These are phyloP conservation scores for Pantherophis vulpinus DNA, from an alignment of 2,797 vertebrate genomes.

Conservation along the genomic window DNA sequence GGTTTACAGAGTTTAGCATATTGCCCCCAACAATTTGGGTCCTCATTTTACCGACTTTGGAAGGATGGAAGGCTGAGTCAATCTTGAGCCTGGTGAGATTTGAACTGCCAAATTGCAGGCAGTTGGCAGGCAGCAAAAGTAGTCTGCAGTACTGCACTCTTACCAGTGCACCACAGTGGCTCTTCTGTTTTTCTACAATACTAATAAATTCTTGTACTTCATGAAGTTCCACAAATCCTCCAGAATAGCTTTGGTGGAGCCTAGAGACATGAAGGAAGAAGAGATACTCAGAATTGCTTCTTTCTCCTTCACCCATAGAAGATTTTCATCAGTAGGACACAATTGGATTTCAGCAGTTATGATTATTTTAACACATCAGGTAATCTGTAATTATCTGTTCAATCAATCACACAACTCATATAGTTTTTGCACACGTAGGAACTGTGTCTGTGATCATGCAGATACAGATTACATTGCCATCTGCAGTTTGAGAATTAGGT, in stretches of 20 bases:
- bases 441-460: not conserved
- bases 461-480: not conserved
- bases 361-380: not conserved
- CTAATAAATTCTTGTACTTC: not conserved
- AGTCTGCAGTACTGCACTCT: too few relatives aligned
- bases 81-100: too few relatives aligned
- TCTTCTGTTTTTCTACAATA: not conserved
- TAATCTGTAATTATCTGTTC: not conserved
- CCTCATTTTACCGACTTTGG: too few relatives aligned
- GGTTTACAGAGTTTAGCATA: too few relatives aligned
- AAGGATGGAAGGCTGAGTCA: too few relatives aligned
- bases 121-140: too few relatives aligned
- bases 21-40: too few relatives aligned
- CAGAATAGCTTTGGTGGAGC: not conserved
- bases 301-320: not conserved
- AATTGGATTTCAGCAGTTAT: not conserved
- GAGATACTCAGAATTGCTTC: not conserved
- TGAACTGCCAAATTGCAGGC: too few relatives aligned
- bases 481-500: not conserved
- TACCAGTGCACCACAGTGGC: too few relatives aligned
- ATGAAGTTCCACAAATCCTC: not conserved
- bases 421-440: not conserved
- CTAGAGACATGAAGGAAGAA: not conserved
- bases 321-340: not conserved
- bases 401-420: not conserved